Base-by-base conservation (phyloP, 2,797 vertebrate genomes). In the Falco columbarius region DNA sequence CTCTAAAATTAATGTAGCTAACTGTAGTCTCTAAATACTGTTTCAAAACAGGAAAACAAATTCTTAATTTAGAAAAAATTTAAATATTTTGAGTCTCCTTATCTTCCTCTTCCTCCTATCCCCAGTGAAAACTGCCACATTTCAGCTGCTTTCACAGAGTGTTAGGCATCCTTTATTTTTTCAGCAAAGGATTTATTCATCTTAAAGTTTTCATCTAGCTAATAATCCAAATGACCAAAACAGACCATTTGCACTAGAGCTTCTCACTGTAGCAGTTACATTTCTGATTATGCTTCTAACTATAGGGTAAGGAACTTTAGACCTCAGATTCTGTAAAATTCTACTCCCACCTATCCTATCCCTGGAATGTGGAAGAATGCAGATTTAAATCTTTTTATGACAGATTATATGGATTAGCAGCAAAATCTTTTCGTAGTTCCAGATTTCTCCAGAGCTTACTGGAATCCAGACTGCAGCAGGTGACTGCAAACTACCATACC, bases 31-130 rank as follows among this genome's bases (percentile, higher is more conserved):
- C 24, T 63, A 75, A 93, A 68, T 9, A 29, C 18, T 11, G 5
- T 32, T 70, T 87, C 55, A 65, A 38, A 79, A 72, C 7, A 71
- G 71, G 24, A 52, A 76, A 74, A 42, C 4, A 47, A 79, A 36
- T 23, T 62, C 23, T 79, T 7, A 9, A 36, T 29, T 87, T 66
- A 7, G 4, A 8, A 47, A 67, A 29, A 36, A 61, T 10, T 51
- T n/a, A 46, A 61, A 46, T 72, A 54, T 71, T 89, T 75, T 55
- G 22, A 54, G 18, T 83, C 71, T 8, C 6, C 3, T 30, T 68
- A 15, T 30, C 3, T 9, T 61, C 12, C 18, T 42, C 10, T 2
- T 17, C 8, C 3, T 6, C 7, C 4, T 26, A 10, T 12, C 13
- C 7, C 7, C 15, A 17, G 18, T 46, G n/a, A 81, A 49, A 89